Evolutionary conservation across 2,113 vertebrate genomes (phyloP), one percentile per base, ranked within the genome.

Genomic region (Nansenia antarctica): DNA sequence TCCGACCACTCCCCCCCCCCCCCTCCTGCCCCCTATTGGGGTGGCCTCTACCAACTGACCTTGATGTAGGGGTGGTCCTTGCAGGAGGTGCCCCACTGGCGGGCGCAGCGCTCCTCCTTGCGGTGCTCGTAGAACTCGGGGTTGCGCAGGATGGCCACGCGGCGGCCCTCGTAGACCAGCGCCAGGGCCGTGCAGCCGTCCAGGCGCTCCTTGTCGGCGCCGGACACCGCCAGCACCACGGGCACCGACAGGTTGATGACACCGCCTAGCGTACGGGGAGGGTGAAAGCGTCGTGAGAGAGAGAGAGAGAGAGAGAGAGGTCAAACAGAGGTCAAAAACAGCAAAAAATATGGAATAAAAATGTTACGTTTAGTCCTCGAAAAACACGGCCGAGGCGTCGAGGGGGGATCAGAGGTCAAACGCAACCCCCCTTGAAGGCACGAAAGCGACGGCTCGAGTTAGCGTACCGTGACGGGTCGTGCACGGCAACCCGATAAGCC

Each of bases 171-270:
- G 0, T 94, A 98, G 12, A 95, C 78, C 78, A 99, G 76, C 0
- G 96, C 94, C 29, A 98, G 81, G 0, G 97, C 98, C 0, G 96
- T 97, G 42, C 93, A 93, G 0, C 96, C 92, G 0, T 99, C 96
- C 59, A 99, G 87, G 30, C 93, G 92, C 27, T 97, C 95, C 75
- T 94, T 99, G 72, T 99, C 98, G n/a, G 94, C 90, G 0, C 83
- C 76, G 0, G 93, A 93, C 70, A 95, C 90, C 0, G 97, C 90
- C 86, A 99, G 89, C 69, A 99, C 96, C 72, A 99, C 90, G 32
- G 98, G 97, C 82, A 99, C 96, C 0, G 98, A 99, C 71, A 99
- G 83, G 85, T 99, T 99, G 84, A 99, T 98, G 70, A 99, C 92
- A 0, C 96, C 97, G 11, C 97, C 98, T 99, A 80, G 35, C 65